These are phyloP conservation scores for Drosophila mettleri DNA, from an alignment of 2,888 invertebrate species.

Conservation along the genomic window DNA sequence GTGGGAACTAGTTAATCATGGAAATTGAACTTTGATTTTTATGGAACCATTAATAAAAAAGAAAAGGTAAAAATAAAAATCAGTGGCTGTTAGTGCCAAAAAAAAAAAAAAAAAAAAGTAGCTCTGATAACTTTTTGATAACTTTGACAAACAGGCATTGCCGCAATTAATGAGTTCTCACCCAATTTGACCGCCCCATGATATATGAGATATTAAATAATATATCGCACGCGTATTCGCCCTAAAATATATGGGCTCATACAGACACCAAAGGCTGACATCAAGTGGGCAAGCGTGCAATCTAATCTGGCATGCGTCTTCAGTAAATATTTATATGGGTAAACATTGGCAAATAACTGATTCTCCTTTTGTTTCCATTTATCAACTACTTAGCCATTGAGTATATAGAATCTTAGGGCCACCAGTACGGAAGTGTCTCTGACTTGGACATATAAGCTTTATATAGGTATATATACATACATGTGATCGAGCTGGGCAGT, in stretches of 20 bases:
- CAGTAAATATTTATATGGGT: constrained; percentile 50
- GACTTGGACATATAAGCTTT: not conserved
- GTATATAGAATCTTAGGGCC: constrained; percentile 4
- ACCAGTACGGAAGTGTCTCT: constrained; percentile 38
- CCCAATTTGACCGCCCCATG: constrained; percentile 35
- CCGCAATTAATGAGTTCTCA: constrained; percentile 62
- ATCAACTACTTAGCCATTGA: constrained; percentile 6
- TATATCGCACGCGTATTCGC: constrained; percentile 54
- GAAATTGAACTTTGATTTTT: constrained; percentile 55
- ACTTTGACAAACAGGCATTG: constrained; percentile 55
- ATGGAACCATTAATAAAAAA: constrained; percentile 21
- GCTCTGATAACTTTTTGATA: constrained; percentile 41
- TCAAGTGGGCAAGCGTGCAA: constrained; percentile 48
- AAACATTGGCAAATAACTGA: constrained; percentile 41
- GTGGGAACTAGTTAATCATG: constrained; percentile 14
- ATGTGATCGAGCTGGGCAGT: not conserved
- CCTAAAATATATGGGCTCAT: constrained; percentile 49
- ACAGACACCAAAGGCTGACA: constrained; percentile 37
- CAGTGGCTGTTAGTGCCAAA: constrained; percentile 26
- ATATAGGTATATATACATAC: not conserved
- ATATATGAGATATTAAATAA: constrained; percentile 48
- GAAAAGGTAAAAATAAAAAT: constrained; percentile 23
- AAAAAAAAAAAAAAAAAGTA: constrained; percentile 9
- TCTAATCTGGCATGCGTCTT: constrained; percentile 48
- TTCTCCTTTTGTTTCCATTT: constrained; percentile 6